Evolutionary conservation across 2,113 vertebrate species (phyloP).

Genomic region (Marmota flaviventris): DNA sequence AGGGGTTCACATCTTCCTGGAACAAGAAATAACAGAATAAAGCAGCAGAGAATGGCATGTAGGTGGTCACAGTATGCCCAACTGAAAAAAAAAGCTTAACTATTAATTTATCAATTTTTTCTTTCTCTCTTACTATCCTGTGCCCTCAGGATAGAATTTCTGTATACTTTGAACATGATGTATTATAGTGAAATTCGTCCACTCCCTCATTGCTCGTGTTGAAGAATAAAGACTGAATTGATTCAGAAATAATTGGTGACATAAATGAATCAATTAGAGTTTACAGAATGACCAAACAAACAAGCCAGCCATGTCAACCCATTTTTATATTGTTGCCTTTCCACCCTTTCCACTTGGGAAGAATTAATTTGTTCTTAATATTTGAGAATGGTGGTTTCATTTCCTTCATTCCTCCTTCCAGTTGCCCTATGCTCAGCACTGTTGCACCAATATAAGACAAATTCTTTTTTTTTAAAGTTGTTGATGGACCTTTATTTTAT

Average conservation of each 20-base stretch:
- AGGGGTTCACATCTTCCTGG: constrained; percentile 19
- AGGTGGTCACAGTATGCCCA: neutral
- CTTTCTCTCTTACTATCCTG: constrained; percentile 27
- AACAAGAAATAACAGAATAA: neutral
- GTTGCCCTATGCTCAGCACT: neutral
- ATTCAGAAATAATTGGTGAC: constrained; percentile 57
- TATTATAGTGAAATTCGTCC: neutral
- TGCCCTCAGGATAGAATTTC: constrained; percentile 21
- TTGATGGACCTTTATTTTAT: too few species aligned
- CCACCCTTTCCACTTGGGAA: neutral
- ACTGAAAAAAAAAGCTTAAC: neutral
- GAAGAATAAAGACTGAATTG: constrained; percentile 52
- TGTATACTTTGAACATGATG: constrained; percentile 51
- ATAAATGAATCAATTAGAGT: constrained; percentile 51
- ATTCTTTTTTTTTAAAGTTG: neutral
- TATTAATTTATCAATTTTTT: constrained; percentile 37
- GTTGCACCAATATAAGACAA: neutral
- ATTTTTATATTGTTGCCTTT: constrained; percentile 57
- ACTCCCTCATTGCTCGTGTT: neutral
- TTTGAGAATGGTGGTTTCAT: constrained; percentile 44
- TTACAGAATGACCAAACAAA: constrained; percentile 49
- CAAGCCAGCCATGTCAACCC: neutral
- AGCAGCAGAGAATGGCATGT: constrained; percentile 48
- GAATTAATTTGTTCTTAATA: constrained; percentile 62
- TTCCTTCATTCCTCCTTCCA: neutral